Percentiles rank a stretch among this genome's conserved stretches.
Conservation (phyloP, 2,888 invertebrate genomes). For the Lagria hirta region DNA sequence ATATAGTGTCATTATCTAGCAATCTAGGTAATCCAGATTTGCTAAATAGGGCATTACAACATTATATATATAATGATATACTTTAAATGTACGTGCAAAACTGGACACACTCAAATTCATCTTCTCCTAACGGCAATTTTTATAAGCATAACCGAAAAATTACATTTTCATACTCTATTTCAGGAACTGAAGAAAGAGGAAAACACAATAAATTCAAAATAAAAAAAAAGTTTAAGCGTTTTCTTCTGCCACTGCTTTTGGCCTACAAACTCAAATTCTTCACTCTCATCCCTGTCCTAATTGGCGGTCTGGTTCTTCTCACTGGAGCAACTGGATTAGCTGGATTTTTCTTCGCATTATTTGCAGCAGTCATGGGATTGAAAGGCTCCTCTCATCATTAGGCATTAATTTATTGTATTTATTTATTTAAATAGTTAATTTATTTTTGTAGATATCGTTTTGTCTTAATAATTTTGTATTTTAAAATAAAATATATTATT, state of each 20-base stretch:
- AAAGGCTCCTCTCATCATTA: slow-evolving; percentile 56
- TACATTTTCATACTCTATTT: too few species aligned
- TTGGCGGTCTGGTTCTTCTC: slow-evolving; percentile 70
- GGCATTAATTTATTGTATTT: slow-evolving; percentile 11
- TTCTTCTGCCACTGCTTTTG: slow-evolving; percentile 72
- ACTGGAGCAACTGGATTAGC: slow-evolving; percentile 79
- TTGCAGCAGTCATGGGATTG: slow-evolving; percentile 79
- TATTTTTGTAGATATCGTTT: neutral
- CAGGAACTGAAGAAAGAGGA: too few species aligned
- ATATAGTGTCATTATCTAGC: too few species aligned
- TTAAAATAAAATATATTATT: too few species aligned
- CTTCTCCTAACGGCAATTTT: too few species aligned
- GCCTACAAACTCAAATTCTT: slow-evolving; percentile 85
- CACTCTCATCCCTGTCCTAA: slow-evolving; percentile 72
- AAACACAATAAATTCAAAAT: slow-evolving; percentile 55
- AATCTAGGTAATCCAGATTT: too few species aligned
- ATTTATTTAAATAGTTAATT: slow-evolving; percentile 14
- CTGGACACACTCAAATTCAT: too few species aligned
- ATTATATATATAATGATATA: too few species aligned
- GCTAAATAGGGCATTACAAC: too few species aligned
- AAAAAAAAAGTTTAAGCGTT: slow-evolving; percentile 66
- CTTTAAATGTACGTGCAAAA: too few species aligned
- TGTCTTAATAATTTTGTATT: too few species aligned
- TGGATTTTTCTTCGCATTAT: slow-evolving; percentile 85
- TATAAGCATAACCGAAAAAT: too few species aligned